phyloP scores from a whole-genome alignment of 2,113 vertebrate species.

The Mustela nigripes region DNA sequence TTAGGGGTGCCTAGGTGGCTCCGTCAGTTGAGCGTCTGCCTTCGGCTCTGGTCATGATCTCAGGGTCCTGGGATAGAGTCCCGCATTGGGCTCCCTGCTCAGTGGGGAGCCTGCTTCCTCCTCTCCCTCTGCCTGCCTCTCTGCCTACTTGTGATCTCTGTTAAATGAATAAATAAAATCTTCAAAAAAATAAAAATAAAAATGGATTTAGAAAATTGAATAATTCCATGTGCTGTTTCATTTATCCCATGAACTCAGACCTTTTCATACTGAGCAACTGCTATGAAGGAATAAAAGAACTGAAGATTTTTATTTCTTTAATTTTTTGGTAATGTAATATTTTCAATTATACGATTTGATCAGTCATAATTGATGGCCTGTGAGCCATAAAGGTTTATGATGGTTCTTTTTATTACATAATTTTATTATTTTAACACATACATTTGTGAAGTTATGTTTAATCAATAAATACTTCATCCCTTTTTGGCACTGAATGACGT shows the following conservation, averaged over 20 bases:
- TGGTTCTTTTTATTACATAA: background rate
- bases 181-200: background rate
- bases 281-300: background rate
- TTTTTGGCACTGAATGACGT: background rate
- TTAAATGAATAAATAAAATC: too few species aligned
- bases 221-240: background rate
- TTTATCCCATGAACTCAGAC: background rate
- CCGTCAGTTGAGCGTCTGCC: too few species aligned
- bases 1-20: background rate
- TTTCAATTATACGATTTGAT: background rate
- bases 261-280: background rate
- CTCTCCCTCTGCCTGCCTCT: too few species aligned
- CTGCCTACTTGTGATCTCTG: too few species aligned
- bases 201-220: background rate
- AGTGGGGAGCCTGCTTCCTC: too few species aligned
- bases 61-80: too few species aligned
- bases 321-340: background rate
- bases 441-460: background rate
- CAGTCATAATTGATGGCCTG: background rate
- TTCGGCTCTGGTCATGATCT: too few species aligned
- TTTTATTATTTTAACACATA: background rate
- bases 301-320: background rate
- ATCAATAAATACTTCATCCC: background rate
- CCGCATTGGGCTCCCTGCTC: too few species aligned
- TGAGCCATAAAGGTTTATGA: background rate